Evolutionary conservation across 2,888 invertebrate species (phyloP).

Genomic region (Ceriagrion tenellum): DNA sequence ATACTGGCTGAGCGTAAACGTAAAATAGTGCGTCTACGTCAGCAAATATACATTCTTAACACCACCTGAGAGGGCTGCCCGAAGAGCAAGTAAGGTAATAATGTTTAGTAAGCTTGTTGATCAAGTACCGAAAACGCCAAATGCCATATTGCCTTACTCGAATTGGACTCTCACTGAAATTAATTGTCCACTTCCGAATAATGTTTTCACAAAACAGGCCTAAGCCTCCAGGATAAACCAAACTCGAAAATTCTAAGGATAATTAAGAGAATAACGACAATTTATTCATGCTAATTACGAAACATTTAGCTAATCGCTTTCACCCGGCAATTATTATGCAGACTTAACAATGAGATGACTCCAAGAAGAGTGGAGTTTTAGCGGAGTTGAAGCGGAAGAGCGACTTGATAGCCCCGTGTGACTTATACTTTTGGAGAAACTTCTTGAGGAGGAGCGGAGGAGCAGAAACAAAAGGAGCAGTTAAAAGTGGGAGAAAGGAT

Average conservation of each 20-base stretch:
- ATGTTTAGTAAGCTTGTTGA: too few relatives aligned
- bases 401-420: background rate
- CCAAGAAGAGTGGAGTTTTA: background rate
- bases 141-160: too few relatives aligned
- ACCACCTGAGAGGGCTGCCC: too few relatives aligned
- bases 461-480: background rate
- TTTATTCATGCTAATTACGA: background rate
- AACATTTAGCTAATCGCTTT: background rate
- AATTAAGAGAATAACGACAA: background rate
- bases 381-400: background rate
- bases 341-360: background rate
- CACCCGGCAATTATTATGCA: background rate
- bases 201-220: background rate
- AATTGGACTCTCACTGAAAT: background rate
- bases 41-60: too few relatives aligned
- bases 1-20: too few relatives aligned
- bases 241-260: background rate
- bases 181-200: too few relatives aligned
- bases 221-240: background rate
- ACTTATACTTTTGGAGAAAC: background rate
- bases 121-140: too few relatives aligned
- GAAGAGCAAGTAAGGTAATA: too few relatives aligned
- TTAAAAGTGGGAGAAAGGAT: background rate
- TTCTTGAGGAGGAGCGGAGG: background rate
- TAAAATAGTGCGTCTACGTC: too few relatives aligned